Percentiles rank a stretch among this genome's conserved stretches.
These are phyloP conservation scores for Typhlomys cinereus DNA, from an alignment of 2,113 vertebrate species.

Conservation along the genomic window DNA sequence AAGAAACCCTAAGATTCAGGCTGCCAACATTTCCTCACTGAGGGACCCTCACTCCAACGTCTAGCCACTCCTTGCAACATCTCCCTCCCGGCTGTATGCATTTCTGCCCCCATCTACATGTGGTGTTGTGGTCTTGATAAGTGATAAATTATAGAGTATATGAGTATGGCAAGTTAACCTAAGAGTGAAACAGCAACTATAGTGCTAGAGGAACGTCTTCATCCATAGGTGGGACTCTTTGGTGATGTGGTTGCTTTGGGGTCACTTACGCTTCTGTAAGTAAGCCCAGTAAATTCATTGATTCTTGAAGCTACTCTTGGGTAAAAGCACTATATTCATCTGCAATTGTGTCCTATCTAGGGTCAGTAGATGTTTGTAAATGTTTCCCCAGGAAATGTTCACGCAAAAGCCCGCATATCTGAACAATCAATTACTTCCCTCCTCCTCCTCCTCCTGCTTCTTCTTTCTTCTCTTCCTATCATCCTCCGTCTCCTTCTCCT, in stretches of 20 bases:
- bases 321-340: not conserved
- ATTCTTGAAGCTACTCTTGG: not conserved
- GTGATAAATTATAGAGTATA: not conserved
- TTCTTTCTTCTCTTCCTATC: not conserved
- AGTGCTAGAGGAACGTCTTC: not conserved
- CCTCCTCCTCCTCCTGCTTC: accelerated
- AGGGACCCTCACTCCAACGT: not conserved
- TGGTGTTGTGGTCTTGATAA: not conserved
- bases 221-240: not conserved
- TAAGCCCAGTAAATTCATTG: not conserved
- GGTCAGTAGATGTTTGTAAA: not conserved
- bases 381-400: not conserved
- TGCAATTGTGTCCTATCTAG: not conserved
- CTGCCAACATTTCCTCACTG: too few species aligned
- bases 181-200: not conserved
- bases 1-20: too few species aligned
- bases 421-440: not conserved
- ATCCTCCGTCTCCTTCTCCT: too few species aligned
- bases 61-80: not conserved
- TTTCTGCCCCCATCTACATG: not conserved
- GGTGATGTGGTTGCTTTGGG: not conserved
- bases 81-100: not conserved
- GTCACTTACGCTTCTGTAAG: not conserved
- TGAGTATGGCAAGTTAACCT: not conserved
- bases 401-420: not conserved